Evolutionary conservation across 1,140 invertebrate species (phyloP).

Genomic region (Hetaerina americana): DNA sequence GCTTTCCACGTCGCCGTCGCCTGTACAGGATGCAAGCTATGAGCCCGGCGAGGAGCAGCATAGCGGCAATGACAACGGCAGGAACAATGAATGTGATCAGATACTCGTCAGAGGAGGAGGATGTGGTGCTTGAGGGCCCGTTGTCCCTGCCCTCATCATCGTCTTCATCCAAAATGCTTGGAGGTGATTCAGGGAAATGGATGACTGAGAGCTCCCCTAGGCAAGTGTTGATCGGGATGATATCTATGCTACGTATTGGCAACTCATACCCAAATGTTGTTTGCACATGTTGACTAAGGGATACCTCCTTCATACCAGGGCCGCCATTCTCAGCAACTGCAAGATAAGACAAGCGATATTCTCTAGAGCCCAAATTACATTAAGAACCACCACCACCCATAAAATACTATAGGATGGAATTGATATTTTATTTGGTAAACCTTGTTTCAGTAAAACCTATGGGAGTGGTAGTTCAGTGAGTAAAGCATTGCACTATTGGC

Average conservation of each 20-base stretch:
- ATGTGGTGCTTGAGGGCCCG: constrained; percentile 32
- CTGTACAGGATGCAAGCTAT: constrained; percentile 82
- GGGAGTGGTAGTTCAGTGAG: too few relatives aligned
- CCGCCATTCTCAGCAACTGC: too few relatives aligned
- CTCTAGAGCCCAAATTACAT: too few relatives aligned
- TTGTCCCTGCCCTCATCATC: constrained; percentile 26
- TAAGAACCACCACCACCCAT: too few relatives aligned
- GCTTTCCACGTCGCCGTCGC: constrained; percentile 65
- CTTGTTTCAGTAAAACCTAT: too few relatives aligned
- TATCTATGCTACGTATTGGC: constrained; percentile 54
- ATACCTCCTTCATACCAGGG: neutral
- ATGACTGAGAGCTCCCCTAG: constrained; percentile 39
- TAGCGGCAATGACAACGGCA: constrained; percentile 73
- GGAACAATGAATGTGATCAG: constrained; percentile 83
- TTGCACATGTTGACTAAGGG: constrained; percentile 40
- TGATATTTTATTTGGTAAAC: too few relatives aligned
- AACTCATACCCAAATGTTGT: constrained; percentile 64
- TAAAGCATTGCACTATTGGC: too few relatives aligned
- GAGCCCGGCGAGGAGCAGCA: constrained; percentile 73
- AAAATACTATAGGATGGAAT: too few relatives aligned
- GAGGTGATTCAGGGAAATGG: constrained; percentile 29
- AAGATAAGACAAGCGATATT: too few relatives aligned
- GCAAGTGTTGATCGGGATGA: constrained; percentile 58
- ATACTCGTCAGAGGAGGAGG: constrained; percentile 54
- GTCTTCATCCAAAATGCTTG: constrained; percentile 11